Base-by-base conservation (phyloP, 1,140 invertebrate genomes). In the Triops longicaudatus region DNA sequence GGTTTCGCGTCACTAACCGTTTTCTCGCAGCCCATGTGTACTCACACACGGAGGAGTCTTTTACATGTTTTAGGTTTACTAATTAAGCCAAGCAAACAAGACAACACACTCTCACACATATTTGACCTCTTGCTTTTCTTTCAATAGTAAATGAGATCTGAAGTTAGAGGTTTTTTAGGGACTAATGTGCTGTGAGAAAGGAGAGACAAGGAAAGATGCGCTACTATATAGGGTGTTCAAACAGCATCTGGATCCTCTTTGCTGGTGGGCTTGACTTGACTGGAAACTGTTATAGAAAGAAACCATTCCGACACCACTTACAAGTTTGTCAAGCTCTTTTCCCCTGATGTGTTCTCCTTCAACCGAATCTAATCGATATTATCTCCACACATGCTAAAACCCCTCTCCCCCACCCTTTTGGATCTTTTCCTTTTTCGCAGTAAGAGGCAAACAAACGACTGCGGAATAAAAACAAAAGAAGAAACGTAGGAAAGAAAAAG, bases 331-430 rank as follows among this genome's bases (percentile, higher is more conserved):
- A 22, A 63, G 50, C 50, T 63, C 50, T 63, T 63, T 63, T 63
- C 50, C 50, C 50, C 50, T 63, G 50, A 63, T 63, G 50, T 22
- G 22, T 63, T 63, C 50, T 63, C 50, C 50, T 63, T 63, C 50
- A 63, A 63, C 50, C n/a, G 50, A 63, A 63, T 63, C 50, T 63
- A 63, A 63, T 63, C 50, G 50, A 63, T 63, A 63, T 63, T 63
- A 63, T 63, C 50, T 63, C 50, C 50, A 63, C 50, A 63, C 50
- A 63, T 63, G 50, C 50, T 63, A 63, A 63, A 63, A 63, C 6
- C 22, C 50, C 50, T 22, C 50, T 63, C 50, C 50, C 50, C 50
- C 22, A 63, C 50, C 50, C 22, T 22, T 63, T 63, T 63, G 31
- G 7, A 37, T 37, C 31, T 63, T 63, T 63, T n/a, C 22, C 22